A percentile compares a stretch with the other conserved stretches of the same genome.
These are phyloP conservation scores for Anoplophora glabripennis DNA, from an alignment of 1,140 invertebrate genomes.

Conservation along the genomic window DNA sequence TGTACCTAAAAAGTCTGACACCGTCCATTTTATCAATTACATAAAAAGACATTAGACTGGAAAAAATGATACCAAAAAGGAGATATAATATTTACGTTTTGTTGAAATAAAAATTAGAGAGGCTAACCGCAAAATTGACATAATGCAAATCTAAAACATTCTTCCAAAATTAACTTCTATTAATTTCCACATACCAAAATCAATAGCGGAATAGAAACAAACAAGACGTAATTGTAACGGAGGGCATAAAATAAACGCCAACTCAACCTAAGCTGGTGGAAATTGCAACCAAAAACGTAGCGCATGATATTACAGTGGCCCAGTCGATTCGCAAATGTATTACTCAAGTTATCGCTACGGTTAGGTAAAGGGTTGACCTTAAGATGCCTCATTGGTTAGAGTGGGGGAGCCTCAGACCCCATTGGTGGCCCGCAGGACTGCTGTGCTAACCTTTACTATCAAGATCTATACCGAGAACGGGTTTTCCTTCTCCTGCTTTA, in stretches of 20 bases:
- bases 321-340: conserved; percentile 26
- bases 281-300: conserved; percentile 29
- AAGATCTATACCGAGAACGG: conserved; percentile 43
- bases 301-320: conserved; percentile 30
- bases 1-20: too few species aligned
- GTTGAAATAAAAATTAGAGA: too few species aligned
- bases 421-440: conserved; percentile 46
- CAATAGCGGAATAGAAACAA: conserved; percentile 21
- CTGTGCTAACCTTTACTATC: conserved; percentile 43
- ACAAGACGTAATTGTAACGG: conserved; percentile 27
- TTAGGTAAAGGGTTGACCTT: conserved; percentile 41
- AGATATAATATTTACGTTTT: too few species aligned
- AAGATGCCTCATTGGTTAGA: conserved; percentile 47
- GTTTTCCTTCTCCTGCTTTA: conserved; percentile 14
- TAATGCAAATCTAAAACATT: neutral
- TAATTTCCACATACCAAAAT: conserved; percentile 4
- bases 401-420: conserved; percentile 45
- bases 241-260: conserved; percentile 23
- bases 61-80: too few species aligned
- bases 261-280: conserved; percentile 16
- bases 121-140: too few species aligned
- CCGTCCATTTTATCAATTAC: too few species aligned
- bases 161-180: too few species aligned
- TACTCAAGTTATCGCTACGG: conserved; percentile 19
- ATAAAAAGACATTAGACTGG: too few species aligned